These are phyloP conservation scores for Argyresthia goedartella DNA, from an alignment of 2,888 invertebrate genomes.

Conservation along the genomic window DNA sequence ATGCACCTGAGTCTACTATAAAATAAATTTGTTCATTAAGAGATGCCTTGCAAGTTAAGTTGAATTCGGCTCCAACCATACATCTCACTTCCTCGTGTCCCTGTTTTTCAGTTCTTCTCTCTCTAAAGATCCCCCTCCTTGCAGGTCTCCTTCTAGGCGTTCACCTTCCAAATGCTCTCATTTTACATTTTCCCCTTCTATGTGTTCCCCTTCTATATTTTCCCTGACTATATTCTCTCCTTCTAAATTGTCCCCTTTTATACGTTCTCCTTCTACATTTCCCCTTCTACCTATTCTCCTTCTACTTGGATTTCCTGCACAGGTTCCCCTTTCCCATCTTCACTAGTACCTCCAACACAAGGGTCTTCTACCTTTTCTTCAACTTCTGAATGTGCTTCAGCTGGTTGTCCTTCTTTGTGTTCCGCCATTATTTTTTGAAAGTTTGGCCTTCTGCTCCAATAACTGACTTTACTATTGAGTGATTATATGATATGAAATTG, in stretches of 20 bases:
- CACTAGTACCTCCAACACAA: background rate
- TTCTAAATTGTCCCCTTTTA: too few relatives aligned
- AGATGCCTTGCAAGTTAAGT: too few relatives aligned
- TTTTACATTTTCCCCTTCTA: constrained; percentile 19
- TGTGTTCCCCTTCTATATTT: constrained; percentile 2
- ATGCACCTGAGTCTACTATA: too few relatives aligned
- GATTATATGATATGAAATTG: too few relatives aligned
- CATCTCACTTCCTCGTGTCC: constrained; percentile 4
- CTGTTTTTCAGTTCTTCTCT: constrained; percentile 11
- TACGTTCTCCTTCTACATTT: constrained; percentile 17
- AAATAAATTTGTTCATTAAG: too few relatives aligned
- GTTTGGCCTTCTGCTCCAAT: too few relatives aligned
- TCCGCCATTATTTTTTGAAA: too few relatives aligned
- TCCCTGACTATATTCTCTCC: too few relatives aligned
- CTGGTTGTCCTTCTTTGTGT: constrained; percentile 13
- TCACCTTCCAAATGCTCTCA: constrained; percentile 6
- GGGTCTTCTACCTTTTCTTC: background rate
- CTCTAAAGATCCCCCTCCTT: constrained; percentile 21
- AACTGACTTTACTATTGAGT: too few relatives aligned
- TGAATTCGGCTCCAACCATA: too few relatives aligned
- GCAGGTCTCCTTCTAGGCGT: constrained; percentile 10
- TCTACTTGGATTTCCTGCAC: constrained; percentile 8
- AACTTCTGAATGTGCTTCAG: constrained; percentile 1
- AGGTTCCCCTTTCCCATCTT: constrained; percentile 7
- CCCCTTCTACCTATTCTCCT: constrained; percentile 18